Percentiles rank a stretch among this genome's conserved stretches.
Evolutionary conservation across 2,113 vertebrate species (phyloP).

Genomic region (Cygnus atratus): DNA sequence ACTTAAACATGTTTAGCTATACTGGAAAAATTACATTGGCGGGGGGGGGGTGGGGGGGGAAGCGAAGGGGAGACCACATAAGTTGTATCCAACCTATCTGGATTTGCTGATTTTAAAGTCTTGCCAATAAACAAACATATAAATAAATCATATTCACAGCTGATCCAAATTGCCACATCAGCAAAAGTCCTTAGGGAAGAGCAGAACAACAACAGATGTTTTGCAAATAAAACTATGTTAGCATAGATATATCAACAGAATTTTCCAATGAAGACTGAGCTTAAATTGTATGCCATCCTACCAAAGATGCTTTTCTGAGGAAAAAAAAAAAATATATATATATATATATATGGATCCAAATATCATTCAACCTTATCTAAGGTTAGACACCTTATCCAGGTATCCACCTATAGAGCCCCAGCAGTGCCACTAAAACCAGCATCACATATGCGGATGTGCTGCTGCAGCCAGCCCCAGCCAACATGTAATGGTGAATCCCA

Average conservation of each 20-base stretch:
- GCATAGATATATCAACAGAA: not conserved
- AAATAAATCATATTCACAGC: not conserved
- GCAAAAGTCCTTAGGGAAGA: not conserved
- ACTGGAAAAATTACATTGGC: not conserved
- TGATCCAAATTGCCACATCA: not conserved
- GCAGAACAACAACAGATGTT: not conserved
- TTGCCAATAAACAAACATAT: not conserved
- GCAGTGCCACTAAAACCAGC: not conserved
- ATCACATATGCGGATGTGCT: not conserved
- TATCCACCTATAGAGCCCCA: fast-evolving
- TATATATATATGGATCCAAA: not conserved
- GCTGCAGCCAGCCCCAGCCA: not conserved
- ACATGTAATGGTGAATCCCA: not conserved
- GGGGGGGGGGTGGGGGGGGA: fast-evolving
- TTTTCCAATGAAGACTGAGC: not conserved
- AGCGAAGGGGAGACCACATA: not conserved
- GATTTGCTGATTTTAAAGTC: not conserved
- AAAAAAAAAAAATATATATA: not conserved
- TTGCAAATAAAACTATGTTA: not conserved
- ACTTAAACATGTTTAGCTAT: not conserved
- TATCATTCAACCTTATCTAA: not conserved
- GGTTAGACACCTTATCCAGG: not conserved
- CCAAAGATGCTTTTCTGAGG: not conserved
- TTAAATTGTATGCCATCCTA: not conserved
- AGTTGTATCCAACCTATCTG: not conserved